Base-by-base conservation (phyloP, 2,888 invertebrate genomes). In the Trissolcus brochymenae region DNA sequence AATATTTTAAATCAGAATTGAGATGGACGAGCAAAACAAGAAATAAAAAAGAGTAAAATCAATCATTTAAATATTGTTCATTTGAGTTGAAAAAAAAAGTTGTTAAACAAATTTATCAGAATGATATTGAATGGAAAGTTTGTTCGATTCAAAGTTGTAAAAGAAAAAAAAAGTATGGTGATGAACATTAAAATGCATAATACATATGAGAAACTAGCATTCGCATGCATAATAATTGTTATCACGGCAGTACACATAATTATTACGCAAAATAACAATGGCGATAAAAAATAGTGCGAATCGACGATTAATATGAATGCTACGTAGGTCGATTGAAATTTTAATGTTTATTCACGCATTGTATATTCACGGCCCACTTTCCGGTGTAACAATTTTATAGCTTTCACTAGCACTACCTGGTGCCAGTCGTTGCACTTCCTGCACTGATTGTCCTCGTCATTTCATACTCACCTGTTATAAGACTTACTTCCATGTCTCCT, bases 381-480 rank as follows among this genome's bases (percentile, higher is more conserved):
- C 84, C 82, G 84, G 79, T 76, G 83, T 81, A 83, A 73, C 78
- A 76, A 64, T 73, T 82, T 82, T 85, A 80, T 84, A 84, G 85
- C 86, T 86, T 86, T 86, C 86, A 86, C 85, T 84, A 82, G 81
- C 83, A 79, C 81, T 84, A 81, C 82, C 82, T 81, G 81, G 86
- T 86, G 83, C 86, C 87, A 87, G 87, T 86, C 85, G 86, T 83
- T 88, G 87, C 86, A 86, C 85, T 88, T 88, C 86, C 87, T 85
- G 88, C 88, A 87, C 88, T 88, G 87, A 88, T 88, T 88, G 86
- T 86, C 85, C 82, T 84, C 78, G 76, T 80, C 78, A 77, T 51
- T 74, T 61, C 14, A 53, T 41, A 61, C 74, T 74, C 61, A 71
- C 76, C 74, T 75, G 56, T 21, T 72, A 56, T 29, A 56, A 72